A percentile compares a stretch with the other conserved stretches of the same genome.
These are phyloP conservation scores for Boloria euphrosyne DNA, from an alignment of 2,888 invertebrate genomes.

Conservation along the genomic window DNA sequence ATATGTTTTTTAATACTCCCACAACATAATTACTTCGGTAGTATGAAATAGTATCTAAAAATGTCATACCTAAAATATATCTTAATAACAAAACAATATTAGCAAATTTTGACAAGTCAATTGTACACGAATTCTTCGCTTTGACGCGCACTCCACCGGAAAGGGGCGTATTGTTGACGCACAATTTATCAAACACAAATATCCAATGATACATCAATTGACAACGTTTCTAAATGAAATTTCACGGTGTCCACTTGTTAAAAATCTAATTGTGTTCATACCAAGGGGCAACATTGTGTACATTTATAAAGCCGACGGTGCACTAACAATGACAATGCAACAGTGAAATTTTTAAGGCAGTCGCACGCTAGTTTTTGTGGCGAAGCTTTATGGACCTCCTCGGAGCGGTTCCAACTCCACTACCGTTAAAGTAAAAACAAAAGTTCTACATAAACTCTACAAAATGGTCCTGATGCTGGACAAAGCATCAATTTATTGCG, in stretches of 20 bases:
- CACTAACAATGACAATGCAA: slow-evolving; percentile 57
- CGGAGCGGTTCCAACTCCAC: slow-evolving; percentile 55
- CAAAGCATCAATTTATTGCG: slow-evolving; percentile 70
- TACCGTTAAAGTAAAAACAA: slow-evolving; percentile 78
- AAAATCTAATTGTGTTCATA: slow-evolving; percentile 63
- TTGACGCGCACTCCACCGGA: slow-evolving; percentile 46
- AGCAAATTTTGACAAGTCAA: slow-evolving; percentile 26
- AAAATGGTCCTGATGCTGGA: slow-evolving; percentile 52
- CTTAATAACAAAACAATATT: background rate
- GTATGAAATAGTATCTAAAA: background rate
- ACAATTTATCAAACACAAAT: slow-evolving; percentile 70
- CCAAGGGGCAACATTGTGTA: slow-evolving; percentile 56
- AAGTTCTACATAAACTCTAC: slow-evolving; percentile 52
- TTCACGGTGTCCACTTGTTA: slow-evolving; percentile 68
- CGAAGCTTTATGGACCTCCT: slow-evolving; percentile 61
- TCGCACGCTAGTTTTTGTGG: slow-evolving; percentile 67
- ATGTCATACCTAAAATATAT: background rate
- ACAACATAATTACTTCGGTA: background rate
- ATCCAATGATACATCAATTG: slow-evolving; percentile 72
- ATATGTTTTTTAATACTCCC: background rate
- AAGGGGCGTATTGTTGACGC: slow-evolving; percentile 73
- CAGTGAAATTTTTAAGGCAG: slow-evolving; percentile 60
- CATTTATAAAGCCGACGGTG: slow-evolving; percentile 60
- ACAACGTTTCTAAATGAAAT: slow-evolving; percentile 60
- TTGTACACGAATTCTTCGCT: slow-evolving; percentile 29